Percentiles rank a stretch among this genome's conserved stretches.
These are phyloP conservation scores for Leptoteleia sp. DNA, from an alignment of 1,140 invertebrate genomes.

Conservation along the genomic window DNA sequence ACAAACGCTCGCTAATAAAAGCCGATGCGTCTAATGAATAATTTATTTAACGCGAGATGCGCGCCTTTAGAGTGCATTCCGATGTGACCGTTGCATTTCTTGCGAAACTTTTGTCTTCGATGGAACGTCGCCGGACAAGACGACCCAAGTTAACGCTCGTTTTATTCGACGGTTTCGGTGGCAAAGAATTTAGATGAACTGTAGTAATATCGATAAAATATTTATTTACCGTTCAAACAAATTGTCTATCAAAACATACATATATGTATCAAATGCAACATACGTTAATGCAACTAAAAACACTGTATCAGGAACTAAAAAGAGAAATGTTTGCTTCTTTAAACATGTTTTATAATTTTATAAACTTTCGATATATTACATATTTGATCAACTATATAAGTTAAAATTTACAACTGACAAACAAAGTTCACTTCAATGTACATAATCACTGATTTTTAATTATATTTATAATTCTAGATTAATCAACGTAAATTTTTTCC, in stretches of 20 bases:
- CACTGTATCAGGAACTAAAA: too few species aligned
- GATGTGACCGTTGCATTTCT: slow-evolving; percentile 38
- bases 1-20: slow-evolving; percentile 21
- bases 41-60: slow-evolving; percentile 44
- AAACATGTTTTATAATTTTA: too few species aligned
- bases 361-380: too few species aligned
- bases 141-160: slow-evolving; percentile 41
- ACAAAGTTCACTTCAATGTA: not conserved
- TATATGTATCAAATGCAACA: too few species aligned
- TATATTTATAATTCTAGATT: too few species aligned
- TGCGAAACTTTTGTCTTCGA: slow-evolving; percentile 57
- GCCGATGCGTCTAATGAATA: slow-evolving; percentile 39
- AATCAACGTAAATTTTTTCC: slow-evolving; percentile 1
- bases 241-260: too few species aligned
- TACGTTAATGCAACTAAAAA: too few species aligned
- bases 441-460: not conserved
- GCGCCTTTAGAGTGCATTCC: slow-evolving; percentile 32
- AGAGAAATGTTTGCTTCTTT: too few species aligned
- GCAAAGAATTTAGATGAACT: too few species aligned
- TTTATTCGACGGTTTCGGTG: slow-evolving; percentile 6
- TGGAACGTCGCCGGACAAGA: slow-evolving; percentile 41
- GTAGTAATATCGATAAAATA: too few species aligned
- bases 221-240: too few species aligned
- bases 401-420: slow-evolving; percentile 1
- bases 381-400: too few species aligned